These are phyloP conservation scores for Acrossocheilus wenchowensis DNA, from an alignment of 2,797 vertebrate genomes.

Conservation along the genomic window DNA sequence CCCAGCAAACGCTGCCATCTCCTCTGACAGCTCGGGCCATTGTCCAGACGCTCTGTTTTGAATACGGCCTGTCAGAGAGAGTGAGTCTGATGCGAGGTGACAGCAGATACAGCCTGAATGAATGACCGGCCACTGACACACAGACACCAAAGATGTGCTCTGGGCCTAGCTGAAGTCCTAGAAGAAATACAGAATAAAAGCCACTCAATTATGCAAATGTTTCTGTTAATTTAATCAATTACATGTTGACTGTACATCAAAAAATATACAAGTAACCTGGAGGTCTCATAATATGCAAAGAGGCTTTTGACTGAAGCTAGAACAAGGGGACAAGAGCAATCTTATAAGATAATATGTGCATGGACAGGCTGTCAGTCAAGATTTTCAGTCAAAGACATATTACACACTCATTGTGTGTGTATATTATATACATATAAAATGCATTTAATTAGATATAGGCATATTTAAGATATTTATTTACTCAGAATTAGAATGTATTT, in stretches of 20 bases:
- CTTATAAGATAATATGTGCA: background rate
- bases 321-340: background rate
- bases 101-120: conserved; percentile 80
- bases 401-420: background rate
- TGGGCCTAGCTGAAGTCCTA: conserved; percentile 79
- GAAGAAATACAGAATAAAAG: conserved; percentile 73
- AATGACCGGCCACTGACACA: conserved; percentile 58
- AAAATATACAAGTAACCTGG: conserved; percentile 41
- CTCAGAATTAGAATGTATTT: background rate
- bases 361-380: conserved; percentile 7
- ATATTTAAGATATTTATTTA: background rate
- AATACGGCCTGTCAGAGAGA: conserved; percentile 85
- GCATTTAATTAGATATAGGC: background rate
- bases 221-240: conserved; percentile 82
- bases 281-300: conserved; percentile 14
- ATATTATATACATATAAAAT: background rate
- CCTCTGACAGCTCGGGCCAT: conserved; percentile 85
- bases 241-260: conserved; percentile 66
- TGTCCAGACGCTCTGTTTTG: conserved; percentile 84
- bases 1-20: conserved; percentile 83
- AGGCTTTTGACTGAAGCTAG: conserved; percentile 37
- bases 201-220: conserved; percentile 87
- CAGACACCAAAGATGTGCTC: conserved; percentile 76
- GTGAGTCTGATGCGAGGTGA: conserved; percentile 88
- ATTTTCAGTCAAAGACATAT: background rate